These are phyloP conservation scores for Rhombomys opimus DNA, from an alignment of 2,113 vertebrate genomes.

Conservation along the genomic window DNA sequence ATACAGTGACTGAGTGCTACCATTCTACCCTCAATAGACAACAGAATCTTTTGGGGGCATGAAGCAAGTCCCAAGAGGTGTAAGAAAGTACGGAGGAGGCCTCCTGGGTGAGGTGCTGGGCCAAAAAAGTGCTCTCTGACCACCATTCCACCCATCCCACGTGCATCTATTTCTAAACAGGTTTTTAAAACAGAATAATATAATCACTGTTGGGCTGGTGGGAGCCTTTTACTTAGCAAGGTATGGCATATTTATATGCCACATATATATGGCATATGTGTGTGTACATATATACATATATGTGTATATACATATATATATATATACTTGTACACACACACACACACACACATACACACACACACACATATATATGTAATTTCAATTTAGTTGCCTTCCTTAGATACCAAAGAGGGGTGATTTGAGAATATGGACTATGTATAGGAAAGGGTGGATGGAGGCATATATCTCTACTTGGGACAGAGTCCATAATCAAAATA, in stretches of 20 bases:
- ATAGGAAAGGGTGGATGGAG: not conserved
- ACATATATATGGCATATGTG: too few relatives aligned
- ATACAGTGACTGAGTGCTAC: not conserved
- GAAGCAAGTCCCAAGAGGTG: too few relatives aligned
- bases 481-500: not conserved
- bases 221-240: not conserved
- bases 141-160: not conserved
- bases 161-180: not conserved
- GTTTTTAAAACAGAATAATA: not conserved
- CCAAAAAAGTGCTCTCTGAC: not conserved
- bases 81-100: not conserved
- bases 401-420: too few relatives aligned
- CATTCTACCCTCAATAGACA: not conserved
- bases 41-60: not conserved
- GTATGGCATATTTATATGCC: not conserved
- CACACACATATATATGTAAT: not conserved
- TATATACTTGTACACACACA: too few relatives aligned
- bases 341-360: too few relatives aligned
- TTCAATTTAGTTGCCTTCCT: not conserved
- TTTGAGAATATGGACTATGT: not conserved
- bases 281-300: too few relatives aligned
- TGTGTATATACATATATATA: not conserved
- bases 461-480: not conserved
- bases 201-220: not conserved
- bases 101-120: fast-evolving